Conservation (phyloP, 2,113 vertebrate genomes). For the Zootoca vivipara region DNA sequence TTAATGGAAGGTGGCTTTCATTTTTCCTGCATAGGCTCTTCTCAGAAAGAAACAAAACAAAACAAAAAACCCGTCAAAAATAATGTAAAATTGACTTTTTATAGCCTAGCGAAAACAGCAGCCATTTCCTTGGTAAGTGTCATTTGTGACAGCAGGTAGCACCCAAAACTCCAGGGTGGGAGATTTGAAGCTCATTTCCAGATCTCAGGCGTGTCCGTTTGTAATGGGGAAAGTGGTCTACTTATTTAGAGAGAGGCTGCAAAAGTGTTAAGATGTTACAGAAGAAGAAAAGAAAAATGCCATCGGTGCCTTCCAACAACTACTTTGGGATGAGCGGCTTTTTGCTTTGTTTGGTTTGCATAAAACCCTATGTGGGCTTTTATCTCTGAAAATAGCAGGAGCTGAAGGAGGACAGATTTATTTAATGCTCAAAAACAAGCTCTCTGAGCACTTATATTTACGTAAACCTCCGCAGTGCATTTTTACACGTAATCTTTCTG, state of each 20-base stretch:
- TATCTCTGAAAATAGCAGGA: conserved; percentile 13
- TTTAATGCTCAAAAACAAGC: conserved; percentile 6
- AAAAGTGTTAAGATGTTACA: conserved; percentile 13
- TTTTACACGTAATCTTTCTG: not conserved
- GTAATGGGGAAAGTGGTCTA: not conserved
- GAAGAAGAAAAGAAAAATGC: conserved; percentile 21
- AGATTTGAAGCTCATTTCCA: conserved; percentile 29
- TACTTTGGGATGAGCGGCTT: conserved; percentile 18
- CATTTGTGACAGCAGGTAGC: conserved; percentile 11
- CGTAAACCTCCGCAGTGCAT: not conserved
- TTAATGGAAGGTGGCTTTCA: conserved; percentile 21
- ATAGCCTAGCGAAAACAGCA: not conserved
- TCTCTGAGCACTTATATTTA: conserved; percentile 3
- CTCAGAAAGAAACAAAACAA: conserved; percentile 33
- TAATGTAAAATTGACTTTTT: not conserved
- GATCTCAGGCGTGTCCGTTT: conserved; percentile 25
- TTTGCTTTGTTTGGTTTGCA: conserved; percentile 30
- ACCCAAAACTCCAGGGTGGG: not conserved
- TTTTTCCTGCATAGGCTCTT: conserved; percentile 7
- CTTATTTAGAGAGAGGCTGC: conserved; percentile 38
- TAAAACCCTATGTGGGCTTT: conserved; percentile 55
- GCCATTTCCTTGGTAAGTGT: conserved; percentile 22
- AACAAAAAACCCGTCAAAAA: not conserved
- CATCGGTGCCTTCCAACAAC: conserved; percentile 18
- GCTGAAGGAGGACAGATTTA: conserved; percentile 9